Percentiles rank a stretch among this genome's conserved stretches.
Conservation (phyloP, 1,140 invertebrate genomes). For the Neelides sp. region DNA sequence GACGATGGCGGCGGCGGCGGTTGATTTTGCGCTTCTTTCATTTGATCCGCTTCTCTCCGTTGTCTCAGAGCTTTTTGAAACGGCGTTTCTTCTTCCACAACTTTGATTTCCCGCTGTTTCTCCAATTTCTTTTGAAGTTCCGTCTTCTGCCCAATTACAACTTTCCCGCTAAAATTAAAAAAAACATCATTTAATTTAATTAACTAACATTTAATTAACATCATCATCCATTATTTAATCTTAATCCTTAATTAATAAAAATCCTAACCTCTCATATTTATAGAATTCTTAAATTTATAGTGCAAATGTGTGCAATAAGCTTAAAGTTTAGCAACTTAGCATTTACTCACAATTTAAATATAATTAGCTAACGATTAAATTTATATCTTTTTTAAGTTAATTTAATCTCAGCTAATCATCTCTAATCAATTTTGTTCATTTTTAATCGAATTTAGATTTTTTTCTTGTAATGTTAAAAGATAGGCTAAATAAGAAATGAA, state of each 20-base stretch:
- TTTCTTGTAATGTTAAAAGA: too few relatives aligned
- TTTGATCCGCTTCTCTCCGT: not conserved
- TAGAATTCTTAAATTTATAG: not conserved
- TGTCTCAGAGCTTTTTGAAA: not conserved
- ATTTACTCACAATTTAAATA: too few relatives aligned
- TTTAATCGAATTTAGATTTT: too few relatives aligned
- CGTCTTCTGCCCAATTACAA: constrained; percentile 12
- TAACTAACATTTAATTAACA: too few relatives aligned
- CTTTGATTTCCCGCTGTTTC: constrained; percentile 6
- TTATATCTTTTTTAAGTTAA: too few relatives aligned
- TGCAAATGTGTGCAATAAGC: too few relatives aligned
- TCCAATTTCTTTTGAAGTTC: constrained; percentile 12
- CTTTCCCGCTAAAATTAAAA: constrained; percentile 7
- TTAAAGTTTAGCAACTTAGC: too few relatives aligned
- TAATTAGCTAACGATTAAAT: too few relatives aligned
- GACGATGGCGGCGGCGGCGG: not conserved
- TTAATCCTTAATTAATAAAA: not conserved
- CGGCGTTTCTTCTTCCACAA: not conserved
- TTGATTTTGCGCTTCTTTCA: not conserved
- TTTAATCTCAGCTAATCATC: too few relatives aligned
- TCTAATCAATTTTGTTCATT: too few relatives aligned
- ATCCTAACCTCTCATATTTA: not conserved
- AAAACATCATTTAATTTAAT: not conserved
- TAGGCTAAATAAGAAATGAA: too few relatives aligned
- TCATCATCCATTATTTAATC: too few relatives aligned